phyloP scores from a whole-genome alignment of 2,888 invertebrate species.

The Graphium colonna region DNA sequence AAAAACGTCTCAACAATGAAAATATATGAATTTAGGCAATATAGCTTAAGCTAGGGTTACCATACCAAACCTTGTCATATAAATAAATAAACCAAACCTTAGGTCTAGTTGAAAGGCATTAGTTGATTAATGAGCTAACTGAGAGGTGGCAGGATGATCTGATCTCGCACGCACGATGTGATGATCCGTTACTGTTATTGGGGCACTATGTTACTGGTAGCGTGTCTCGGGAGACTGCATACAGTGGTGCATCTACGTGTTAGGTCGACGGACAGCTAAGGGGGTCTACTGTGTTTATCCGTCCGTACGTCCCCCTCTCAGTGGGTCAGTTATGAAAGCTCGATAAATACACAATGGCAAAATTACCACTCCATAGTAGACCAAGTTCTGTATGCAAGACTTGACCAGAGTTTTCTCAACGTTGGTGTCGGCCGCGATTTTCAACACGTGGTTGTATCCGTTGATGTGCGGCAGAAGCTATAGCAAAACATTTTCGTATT shows the following conservation, averaged over 20 bases:
- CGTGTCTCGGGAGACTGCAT: no score
- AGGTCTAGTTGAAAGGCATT: not conserved
- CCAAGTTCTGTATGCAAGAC: constrained; percentile 94
- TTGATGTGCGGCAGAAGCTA: constrained; percentile 92
- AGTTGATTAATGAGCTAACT: not conserved
- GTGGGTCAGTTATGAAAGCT: not conserved
- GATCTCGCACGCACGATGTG: not conserved
- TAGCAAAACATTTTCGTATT: constrained; percentile 31
- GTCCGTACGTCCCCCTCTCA: not conserved
- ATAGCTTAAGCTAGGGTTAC: not conserved
- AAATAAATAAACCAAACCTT: not conserved
- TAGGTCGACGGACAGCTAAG: not conserved
- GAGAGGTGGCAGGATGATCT: not conserved
- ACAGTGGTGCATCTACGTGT: not conserved
- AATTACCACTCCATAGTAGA: constrained; percentile 83
- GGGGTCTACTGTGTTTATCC: not conserved
- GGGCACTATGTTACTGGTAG: not conserved
- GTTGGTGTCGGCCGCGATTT: constrained; percentile 93
- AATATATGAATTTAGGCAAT: not conserved
- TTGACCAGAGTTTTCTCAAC: constrained; percentile 97
- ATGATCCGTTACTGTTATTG: not conserved
- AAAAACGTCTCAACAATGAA: not conserved
- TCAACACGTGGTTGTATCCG: constrained; percentile 94
- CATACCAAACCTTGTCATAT: not conserved
- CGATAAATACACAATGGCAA: not conserved